phyloP scores from a whole-genome alignment of 2,797 vertebrate species.

The Acrossocheilus wenchowensis region DNA sequence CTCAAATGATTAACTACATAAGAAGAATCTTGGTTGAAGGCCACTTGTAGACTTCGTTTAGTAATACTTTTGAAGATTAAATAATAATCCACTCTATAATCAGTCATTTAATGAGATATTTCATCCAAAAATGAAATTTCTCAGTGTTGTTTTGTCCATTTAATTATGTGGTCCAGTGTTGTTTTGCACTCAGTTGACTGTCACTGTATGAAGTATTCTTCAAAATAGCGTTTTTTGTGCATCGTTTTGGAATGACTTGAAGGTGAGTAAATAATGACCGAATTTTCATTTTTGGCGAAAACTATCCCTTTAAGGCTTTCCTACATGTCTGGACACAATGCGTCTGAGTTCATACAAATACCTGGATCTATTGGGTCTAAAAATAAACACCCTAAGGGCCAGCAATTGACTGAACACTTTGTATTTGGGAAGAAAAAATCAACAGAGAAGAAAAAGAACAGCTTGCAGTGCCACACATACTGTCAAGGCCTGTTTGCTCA shows the following conservation, averaged over 20 bases:
- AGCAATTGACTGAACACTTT: slow-evolving; percentile 32
- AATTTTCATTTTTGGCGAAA: slow-evolving; percentile 4
- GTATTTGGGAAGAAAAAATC: neutral
- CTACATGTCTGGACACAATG: neutral
- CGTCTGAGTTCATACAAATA: slow-evolving; percentile 8
- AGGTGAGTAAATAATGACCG: neutral
- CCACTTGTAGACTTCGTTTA: neutral
- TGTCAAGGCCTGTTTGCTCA: slow-evolving; percentile 3
- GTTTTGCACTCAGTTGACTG: neutral
- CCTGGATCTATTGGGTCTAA: slow-evolving; percentile 21
- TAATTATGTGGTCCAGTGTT: neutral
- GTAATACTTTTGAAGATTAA: neutral
- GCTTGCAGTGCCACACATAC: slow-evolving; percentile 13
- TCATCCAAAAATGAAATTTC: neutral
- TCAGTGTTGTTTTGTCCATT: neutral
- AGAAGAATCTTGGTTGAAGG: neutral
- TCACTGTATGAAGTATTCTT: neutral
- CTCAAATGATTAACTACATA: slow-evolving; percentile 14
- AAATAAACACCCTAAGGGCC: slow-evolving; percentile 16
- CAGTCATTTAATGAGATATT: neutral
- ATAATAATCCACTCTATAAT: neutral
- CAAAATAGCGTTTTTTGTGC: neutral
- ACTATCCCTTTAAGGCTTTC: neutral
- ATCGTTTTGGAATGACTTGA: neutral
- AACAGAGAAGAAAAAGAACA: slow-evolving; percentile 8